Base-by-base conservation (phyloP, 2,113 vertebrate genomes). In the Pseudorectes ferrugineus region DNA sequence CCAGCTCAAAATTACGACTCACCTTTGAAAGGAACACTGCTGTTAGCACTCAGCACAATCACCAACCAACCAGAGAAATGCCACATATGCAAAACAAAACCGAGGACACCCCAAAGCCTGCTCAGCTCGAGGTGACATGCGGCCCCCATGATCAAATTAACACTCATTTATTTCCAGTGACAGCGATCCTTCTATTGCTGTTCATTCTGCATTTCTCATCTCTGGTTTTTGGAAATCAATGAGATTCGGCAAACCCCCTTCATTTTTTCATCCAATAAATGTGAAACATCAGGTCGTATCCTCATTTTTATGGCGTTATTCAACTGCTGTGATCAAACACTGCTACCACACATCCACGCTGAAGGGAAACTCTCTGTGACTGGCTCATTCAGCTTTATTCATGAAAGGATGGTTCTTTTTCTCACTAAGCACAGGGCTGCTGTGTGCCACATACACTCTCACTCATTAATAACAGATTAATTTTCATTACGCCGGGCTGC, bases 1-100 rank as follows among this genome's bases (percentile, higher is more conserved):
- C 99, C 96, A 99, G 97, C 97, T 99, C 99, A 96, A 99, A 99
- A 97, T 99, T 99, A 43, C 99, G 99, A 97, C 98, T 98, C 81
- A 99, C 99, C 99, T 99, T 97, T 76, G 54, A 96, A 77, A 96
- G 95, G 79, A 93, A 93, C 10, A 36, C 25, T 40, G 58, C 14
- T 61, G 25, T 81, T 71, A 94, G 67, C 28, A n/a, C 71, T 38
- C 38, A 77, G 42, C 33, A 93, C 12, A 65, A 57, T 4, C 24
- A 81, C 6, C 36, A 63, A 22, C 16, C 80, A 85, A 17, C 25
- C n/a, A 71, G 49, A 55, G 79, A 76, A 82, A 68, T 20, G 28
- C 5, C 66, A 55, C 11, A 42, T 11, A 65, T 3, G 3, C 43
- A 90, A 57, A 94, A 12, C 8, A 67, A 75, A 87, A 65, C 8